phyloP scores from a whole-genome alignment of 2,888 invertebrate species.

The Thecocarcelia acutangulata region DNA sequence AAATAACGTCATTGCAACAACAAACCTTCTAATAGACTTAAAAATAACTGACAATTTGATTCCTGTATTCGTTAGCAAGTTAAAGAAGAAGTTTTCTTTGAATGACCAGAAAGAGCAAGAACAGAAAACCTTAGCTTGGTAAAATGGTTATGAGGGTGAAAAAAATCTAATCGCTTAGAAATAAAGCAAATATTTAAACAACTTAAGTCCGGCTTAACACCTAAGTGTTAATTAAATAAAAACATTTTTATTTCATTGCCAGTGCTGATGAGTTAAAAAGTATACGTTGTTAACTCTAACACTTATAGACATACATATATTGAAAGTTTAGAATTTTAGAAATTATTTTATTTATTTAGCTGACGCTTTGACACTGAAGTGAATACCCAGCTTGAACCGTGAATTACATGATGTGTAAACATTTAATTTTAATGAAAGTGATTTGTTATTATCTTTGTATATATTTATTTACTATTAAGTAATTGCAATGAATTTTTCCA shows the following conservation, averaged over 20 bases:
- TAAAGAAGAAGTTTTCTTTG: no score
- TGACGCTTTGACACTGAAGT: not conserved
- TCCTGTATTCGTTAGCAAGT: no score
- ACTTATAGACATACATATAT: not conserved
- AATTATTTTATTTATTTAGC: not conserved
- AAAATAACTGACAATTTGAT: no score
- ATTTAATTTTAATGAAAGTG: no score
- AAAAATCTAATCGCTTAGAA: conserved; percentile 6
- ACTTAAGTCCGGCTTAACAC: conserved; percentile 75
- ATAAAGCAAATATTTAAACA: conserved; percentile 9
- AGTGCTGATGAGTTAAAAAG: not conserved
- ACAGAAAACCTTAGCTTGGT: no score
- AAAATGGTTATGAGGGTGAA: not conserved
- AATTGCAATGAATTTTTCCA: conserved; percentile 14
- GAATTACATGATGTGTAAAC: not conserved
- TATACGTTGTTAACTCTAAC: not conserved
- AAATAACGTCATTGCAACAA: no score
- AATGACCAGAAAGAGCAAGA: no score
- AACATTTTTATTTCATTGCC: not conserved
- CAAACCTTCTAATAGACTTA: no score
- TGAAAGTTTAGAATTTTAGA: conserved; percentile 1
- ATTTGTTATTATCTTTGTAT: not conserved
- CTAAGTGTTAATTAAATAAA: conserved; percentile 75
- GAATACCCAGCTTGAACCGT: not conserved
- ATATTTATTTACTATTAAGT: conserved; percentile 13